Evolutionary conservation across 2,113 vertebrate species (phyloP), one percentile per base, ranked within the genome.

Genomic region (Prunella fulvescens): DNA sequence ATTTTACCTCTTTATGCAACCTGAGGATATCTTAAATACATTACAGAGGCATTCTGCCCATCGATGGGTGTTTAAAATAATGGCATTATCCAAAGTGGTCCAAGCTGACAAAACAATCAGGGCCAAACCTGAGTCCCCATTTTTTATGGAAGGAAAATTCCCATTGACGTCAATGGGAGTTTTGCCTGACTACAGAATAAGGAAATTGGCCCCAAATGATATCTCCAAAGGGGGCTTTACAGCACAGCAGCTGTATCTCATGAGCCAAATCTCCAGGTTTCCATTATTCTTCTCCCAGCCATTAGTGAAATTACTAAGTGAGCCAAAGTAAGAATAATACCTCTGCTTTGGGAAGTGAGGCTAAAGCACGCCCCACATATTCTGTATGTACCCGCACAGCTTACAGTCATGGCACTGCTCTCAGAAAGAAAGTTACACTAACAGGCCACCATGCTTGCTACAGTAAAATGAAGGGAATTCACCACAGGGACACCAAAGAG

Each of bases 121-220:
- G 31, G 28, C 77, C 73, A 92, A 95, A 94, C 64, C 62, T 40
- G 58, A 77, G 78, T 62, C 77, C 40, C 74, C 10, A 24, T 45
- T 82, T 86, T 90, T 93, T 71, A 90, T 45, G 23, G 77, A 79
- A 93, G 69, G 53, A 96, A 91, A 94, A 78, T 90, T 94, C 73
- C 37, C 73, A 71, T 47, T 96, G 93, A 97, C 64, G 19, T 97
- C 93, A 97, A 86, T 93, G 76, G 88, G 88, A 94, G 22, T 92
- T 92, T 64, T 94, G 86, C 82, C 87, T 92, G 45, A 88, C 73
- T 90, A 81, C 81, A 88, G 93, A 97, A 88, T 76, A 67, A 86
- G 88, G 56, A 76, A 94, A 82, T 71, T 94, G 82, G 86, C 81
- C 80, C 73, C 69, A 86, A 71, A 88, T 58, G 47, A 56, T 93